Conservation (phyloP, 2,888 invertebrate genomes). For the Zeuzera pyrina region DNA sequence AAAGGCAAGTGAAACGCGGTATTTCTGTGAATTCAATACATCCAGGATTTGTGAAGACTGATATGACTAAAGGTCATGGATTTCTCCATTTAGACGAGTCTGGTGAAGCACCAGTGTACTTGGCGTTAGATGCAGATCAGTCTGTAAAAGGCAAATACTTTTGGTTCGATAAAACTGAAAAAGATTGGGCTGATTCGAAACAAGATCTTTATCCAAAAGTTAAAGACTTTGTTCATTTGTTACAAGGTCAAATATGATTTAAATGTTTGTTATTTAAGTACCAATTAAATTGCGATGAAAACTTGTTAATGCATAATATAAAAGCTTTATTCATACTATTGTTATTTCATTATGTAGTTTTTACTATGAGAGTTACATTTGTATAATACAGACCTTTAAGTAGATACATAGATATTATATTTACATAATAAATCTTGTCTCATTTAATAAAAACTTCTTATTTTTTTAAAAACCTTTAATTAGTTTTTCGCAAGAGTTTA, state of each 20-base stretch:
- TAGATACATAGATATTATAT: no score
- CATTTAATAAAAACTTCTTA: no score
- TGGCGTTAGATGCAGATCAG: slow-evolving; percentile 23
- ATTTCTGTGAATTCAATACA: slow-evolving; percentile 26
- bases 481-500: no score
- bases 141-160: slow-evolving; percentile 22
- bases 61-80: slow-evolving; percentile 21
- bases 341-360: background rate
- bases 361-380: background rate
- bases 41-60: slow-evolving; percentile 25
- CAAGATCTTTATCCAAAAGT: slow-evolving; percentile 5
- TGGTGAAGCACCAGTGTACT: slow-evolving; percentile 17
- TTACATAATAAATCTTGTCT: no score
- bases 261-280: no score
- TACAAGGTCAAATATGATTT: no score
- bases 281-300: no score
- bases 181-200: slow-evolving; percentile 18
- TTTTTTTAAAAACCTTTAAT: no score
- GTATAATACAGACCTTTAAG: background rate
- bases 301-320: no score
- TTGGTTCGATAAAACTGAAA: slow-evolving; percentile 22
- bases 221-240: no score
- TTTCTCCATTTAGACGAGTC: slow-evolving; percentile 16
- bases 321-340: no score
- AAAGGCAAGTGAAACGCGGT: slow-evolving; percentile 17